Conservation (phyloP, 2,113 vertebrate species). For the human region GRCh38 chr22:50743501-50744000, state of each 20-base stretch:
- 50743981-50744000: background rate
- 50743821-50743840: background rate
- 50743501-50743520: background rate
- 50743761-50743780: background rate
- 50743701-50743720: background rate
- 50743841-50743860: background rate
- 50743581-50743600: background rate
- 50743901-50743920: background rate
- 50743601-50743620: background rate
- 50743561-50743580: background rate
- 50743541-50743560: background rate
- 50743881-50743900: background rate
- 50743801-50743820: accelerated
- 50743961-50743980: background rate
- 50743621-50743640: background rate
- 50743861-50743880: no score
- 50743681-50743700: background rate
- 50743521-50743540: background rate
- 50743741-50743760: no score
- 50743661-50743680: background rate
- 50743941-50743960: background rate
- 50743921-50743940: background rate
- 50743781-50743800: accelerated
- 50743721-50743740: background rate
- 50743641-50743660: background rate